These are phyloP conservation scores for Ctenosaura bakeri DNA, from an alignment of 2,797 vertebrate genomes.

Conservation along the genomic window DNA sequence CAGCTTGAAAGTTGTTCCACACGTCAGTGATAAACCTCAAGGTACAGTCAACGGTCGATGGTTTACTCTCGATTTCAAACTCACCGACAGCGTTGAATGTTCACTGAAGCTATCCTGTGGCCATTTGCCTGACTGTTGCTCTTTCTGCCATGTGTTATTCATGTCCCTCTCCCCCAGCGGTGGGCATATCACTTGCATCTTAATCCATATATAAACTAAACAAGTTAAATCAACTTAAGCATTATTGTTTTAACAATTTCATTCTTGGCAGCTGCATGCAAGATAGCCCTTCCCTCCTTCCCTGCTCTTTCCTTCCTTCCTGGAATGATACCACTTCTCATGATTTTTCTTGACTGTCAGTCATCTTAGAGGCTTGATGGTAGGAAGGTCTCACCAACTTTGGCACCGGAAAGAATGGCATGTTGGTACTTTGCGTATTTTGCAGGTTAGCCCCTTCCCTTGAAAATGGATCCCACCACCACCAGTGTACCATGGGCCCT, in stretches of 20 bases:
- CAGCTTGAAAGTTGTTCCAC: constrained; percentile 49
- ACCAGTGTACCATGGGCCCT: not conserved
- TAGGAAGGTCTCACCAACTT: not conserved
- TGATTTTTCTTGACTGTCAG: not conserved
- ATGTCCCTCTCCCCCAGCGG: constrained; percentile 64
- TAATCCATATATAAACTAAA: constrained; percentile 31
- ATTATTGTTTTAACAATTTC: constrained; percentile 35
- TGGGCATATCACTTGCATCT: constrained; percentile 68
- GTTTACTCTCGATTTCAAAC: constrained; percentile 95
- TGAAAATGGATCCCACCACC: not conserved
- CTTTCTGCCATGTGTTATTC: constrained; percentile 58
- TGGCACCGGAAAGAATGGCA: not conserved
- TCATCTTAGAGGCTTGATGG: not conserved
- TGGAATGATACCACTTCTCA: too few species aligned
- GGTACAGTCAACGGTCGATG: constrained; percentile 99
- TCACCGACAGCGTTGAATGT: constrained; percentile 99
- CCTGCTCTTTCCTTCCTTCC: not conserved
- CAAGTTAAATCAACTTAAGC: not conserved
- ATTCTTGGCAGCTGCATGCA: constrained; percentile 64
- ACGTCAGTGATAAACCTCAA: constrained; percentile 85
- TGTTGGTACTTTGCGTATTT: not conserved
- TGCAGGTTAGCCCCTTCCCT: too few species aligned
- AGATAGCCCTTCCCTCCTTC: not conserved
- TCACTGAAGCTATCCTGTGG: constrained; percentile 86
- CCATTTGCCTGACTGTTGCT: constrained; percentile 1